Conservation (phyloP, 2,797 vertebrate species). For the Halcyon chelicuti region DNA sequence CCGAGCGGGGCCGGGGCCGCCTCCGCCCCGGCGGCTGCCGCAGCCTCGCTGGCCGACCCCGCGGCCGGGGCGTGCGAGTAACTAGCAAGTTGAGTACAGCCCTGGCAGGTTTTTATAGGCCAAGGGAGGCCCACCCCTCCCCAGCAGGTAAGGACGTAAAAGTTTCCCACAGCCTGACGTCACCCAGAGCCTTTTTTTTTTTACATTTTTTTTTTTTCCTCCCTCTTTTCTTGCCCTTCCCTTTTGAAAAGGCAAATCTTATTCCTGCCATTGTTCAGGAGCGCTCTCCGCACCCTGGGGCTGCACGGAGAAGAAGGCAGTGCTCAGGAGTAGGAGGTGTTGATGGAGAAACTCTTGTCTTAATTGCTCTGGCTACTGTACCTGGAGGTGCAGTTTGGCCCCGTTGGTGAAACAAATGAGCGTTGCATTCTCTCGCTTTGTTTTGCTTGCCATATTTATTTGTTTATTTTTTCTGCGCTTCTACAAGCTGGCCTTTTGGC, state of each 20-base stretch:
- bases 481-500: background rate
- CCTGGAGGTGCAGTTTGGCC: background rate
- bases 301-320: background rate
- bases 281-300: background rate
- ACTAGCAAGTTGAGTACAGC: background rate
- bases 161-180: slow-evolving; percentile 26
- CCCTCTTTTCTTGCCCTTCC: background rate
- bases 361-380: background rate
- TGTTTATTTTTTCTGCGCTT: background rate
- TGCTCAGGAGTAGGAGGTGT: background rate
- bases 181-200: background rate
- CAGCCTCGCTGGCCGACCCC: background rate
- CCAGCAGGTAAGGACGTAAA: slow-evolving; percentile 5
- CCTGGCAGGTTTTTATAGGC: background rate
- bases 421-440: background rate
- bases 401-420: background rate
- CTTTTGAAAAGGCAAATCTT: background rate
- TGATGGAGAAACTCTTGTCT: background rate
- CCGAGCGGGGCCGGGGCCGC: background rate
- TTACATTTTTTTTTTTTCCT: no score
- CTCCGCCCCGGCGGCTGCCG: no score
- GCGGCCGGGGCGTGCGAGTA: background rate
- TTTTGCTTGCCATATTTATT: background rate
- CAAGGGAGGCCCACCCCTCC: background rate
- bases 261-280: background rate